Percentiles rank a stretch among this genome's conserved stretches.
Conservation (phyloP, 2,113 vertebrate genomes). For the Hypanus sabinus region DNA sequence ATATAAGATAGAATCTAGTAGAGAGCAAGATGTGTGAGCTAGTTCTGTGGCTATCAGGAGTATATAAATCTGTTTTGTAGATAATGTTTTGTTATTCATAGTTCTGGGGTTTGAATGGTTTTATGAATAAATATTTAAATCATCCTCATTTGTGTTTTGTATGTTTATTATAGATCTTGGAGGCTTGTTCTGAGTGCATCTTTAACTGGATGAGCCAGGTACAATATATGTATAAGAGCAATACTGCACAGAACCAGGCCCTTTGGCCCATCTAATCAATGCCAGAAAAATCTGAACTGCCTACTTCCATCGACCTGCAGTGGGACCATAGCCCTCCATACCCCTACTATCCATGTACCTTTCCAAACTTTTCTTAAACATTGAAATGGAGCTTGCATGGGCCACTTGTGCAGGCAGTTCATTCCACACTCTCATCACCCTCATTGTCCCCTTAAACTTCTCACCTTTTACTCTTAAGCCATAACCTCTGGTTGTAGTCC, state of each 20-base stretch:
- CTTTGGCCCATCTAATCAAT: too few species aligned
- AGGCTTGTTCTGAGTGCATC: background rate
- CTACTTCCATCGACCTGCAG: too few species aligned
- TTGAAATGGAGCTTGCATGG: too few species aligned
- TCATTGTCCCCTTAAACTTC: too few species aligned
- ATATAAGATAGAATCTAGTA: constrained; percentile 65
- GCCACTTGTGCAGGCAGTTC: too few species aligned
- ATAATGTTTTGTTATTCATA: constrained; percentile 59
- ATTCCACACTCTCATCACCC: too few species aligned
- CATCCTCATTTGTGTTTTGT: constrained; percentile 18
- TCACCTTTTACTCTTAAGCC: too few species aligned
- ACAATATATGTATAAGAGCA: background rate
- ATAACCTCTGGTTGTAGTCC: too few species aligned
- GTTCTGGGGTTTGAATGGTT: constrained; percentile 58
- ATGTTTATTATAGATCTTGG: background rate
- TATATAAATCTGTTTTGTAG: constrained; percentile 68
- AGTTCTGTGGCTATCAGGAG: constrained; percentile 53
- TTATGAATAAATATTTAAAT: constrained; percentile 84
- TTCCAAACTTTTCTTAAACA: too few species aligned
- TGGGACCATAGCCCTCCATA: too few species aligned
- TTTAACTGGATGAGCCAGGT: background rate
- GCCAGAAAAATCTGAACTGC: too few species aligned
- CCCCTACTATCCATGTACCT: too few species aligned
- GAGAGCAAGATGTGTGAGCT: constrained; percentile 43
- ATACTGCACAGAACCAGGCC: background rate